These are phyloP conservation scores for Paracentrotus lividus DNA, from an alignment of 53 echinoderm and acorn worm species.

Conservation along the genomic window DNA sequence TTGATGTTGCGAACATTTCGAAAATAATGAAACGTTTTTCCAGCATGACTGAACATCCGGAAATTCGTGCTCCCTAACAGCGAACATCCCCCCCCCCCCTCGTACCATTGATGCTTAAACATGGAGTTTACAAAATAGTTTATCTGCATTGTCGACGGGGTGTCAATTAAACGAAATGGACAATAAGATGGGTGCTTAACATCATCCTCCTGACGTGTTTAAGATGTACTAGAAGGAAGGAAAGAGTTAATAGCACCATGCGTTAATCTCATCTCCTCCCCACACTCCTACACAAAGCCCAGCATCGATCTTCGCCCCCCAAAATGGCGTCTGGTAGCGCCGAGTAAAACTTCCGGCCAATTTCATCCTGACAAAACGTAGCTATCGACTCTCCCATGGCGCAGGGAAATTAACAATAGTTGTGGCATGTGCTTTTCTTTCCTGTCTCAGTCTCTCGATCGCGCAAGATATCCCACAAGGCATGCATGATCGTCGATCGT, in stretches of 20 bases:
- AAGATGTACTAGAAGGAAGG: conserved; percentile 47
- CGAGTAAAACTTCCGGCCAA: conserved; percentile 73
- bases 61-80: not conserved
- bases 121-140: too few relatives aligned
- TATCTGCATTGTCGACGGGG: conserved; percentile 56
- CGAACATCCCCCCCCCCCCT: not conserved
- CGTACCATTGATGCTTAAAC: conserved; percentile 21
- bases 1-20: conserved; percentile 17
- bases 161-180: conserved; percentile 42
- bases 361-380: conserved; percentile 74
- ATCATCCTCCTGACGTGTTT: conserved; percentile 46
- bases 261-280: conserved; percentile 64
- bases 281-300: conserved; percentile 58
- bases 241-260: conserved; percentile 57
- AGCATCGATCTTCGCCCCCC: conserved; percentile 58
- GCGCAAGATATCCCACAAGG: conserved; percentile 44
- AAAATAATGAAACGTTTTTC: conserved; percentile 8
- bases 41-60: conserved; percentile 30
- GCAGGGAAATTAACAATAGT: conserved; percentile 70
- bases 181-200: conserved; percentile 48
- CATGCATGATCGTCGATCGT: conserved; percentile 44
- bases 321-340: conserved; percentile 65
- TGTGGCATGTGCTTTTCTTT: conserved; percentile 66
- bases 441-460: conserved; percentile 18
- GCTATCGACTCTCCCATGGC: conserved; percentile 59